Conservation (phyloP, 37 sponge, comb jelly and placozoan species). For the Beroe ovata region DNA sequence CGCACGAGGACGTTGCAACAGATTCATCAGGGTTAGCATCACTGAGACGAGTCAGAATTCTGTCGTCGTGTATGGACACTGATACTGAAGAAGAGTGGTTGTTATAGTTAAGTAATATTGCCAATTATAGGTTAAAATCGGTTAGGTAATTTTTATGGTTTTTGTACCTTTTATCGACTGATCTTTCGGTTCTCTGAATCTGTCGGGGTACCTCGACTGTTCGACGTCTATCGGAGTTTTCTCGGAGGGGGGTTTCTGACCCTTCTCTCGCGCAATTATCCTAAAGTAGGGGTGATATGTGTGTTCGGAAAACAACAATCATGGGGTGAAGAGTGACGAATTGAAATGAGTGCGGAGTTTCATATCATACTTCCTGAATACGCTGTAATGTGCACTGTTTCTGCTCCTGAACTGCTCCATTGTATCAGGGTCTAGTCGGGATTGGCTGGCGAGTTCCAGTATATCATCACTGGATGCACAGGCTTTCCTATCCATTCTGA, state of each 20-base stretch:
- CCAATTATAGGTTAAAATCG: background rate
- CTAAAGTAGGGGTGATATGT: background rate
- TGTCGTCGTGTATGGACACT: constrained; percentile 29
- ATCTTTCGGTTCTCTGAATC: background rate
- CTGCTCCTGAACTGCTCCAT: constrained; percentile 39
- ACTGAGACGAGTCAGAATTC: background rate
- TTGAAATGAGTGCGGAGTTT: background rate
- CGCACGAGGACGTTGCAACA: background rate
- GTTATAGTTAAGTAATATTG: background rate
- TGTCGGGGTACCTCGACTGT: background rate
- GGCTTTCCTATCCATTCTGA: constrained; percentile 27
- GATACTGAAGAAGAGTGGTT: constrained; percentile 8
- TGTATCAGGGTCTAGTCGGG: background rate
- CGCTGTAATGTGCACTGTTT: constrained; percentile 26
- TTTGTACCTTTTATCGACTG: background rate
- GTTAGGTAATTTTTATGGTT: too few species aligned
- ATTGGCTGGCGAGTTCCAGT: constrained; percentile 56
- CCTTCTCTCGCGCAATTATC: background rate
- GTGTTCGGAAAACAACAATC: background rate
- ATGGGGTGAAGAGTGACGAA: too few species aligned
- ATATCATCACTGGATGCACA: constrained; percentile 39
- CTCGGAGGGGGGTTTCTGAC: constrained; percentile 6
- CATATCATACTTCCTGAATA: constrained; percentile 33
- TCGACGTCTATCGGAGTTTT: constrained; percentile 8
- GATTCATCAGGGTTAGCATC: background rate